Evolutionary conservation across 1,140 invertebrate species (phyloP), one percentile per base, ranked within the genome.

Genomic region (Lerema accius): DNA sequence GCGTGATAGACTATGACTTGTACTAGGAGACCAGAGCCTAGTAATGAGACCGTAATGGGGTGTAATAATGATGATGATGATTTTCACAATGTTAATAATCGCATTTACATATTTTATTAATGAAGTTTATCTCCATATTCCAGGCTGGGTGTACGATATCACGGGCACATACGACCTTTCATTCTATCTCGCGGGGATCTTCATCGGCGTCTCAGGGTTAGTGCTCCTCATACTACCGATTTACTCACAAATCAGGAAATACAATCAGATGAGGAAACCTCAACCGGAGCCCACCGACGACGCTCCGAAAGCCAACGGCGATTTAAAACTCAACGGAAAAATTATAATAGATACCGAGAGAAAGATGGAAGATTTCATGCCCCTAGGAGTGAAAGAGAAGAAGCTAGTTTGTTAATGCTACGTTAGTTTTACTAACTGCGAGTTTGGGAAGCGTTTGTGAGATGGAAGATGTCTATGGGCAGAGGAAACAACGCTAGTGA

Each of bases 181-280:
- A 0, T 98, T 98, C 91, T 97, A 96, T 87, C 84, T 96, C 56
- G 95, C 96, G 14, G 97, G 97, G 3, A 91, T 96, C 39, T 97
- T 97, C 86, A 96, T 98, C 58, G 94, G 94, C 32, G 63, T 98
- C 11, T 98, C 97, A 56, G 98, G 97, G 3, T 69, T 95, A 13
- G 94, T 98, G 55, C 86, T 98, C 42, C 89, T 96, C 39, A 82
- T 96, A 9, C 82, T 94, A 74, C 94, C 95, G 4, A 65, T 93
- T 0, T 90, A 92, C 61, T 88, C 91, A 55, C 68, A 86, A 5
- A 92, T 91, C 15, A 89, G 85, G 7, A 64, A 58, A 17, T 74
- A 73, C 43, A 71, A 63, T 7, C 14, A 40, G 0, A 19, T 32
- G 50, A 28, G 64, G 11, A 67, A 64, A 14, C 53, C 11, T 1